Conservation (phyloP, 2,113 vertebrate species). For the Entomyzon cyanotis region DNA sequence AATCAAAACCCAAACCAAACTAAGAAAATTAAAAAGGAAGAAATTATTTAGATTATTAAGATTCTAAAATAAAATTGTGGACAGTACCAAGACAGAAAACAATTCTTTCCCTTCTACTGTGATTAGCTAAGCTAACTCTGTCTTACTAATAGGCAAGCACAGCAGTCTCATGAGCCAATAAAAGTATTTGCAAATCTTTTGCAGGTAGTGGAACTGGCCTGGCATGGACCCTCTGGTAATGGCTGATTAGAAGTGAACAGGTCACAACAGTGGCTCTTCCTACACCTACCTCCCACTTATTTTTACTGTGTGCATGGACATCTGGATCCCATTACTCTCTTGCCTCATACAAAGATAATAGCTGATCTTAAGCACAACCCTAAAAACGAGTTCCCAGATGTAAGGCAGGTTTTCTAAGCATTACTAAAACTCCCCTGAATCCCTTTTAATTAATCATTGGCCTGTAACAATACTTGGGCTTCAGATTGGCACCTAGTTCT, state of each 20-base stretch:
- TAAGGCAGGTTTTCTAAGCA: not conserved
- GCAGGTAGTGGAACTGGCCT: not conserved
- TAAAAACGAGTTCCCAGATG: not conserved
- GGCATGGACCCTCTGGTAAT: not conserved
- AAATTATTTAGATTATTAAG: not conserved
- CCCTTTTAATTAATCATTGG: not conserved
- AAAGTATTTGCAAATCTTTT: not conserved
- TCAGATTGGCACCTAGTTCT: not conserved
- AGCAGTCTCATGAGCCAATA: not conserved
- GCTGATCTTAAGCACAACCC: not conserved
- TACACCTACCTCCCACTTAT: not conserved
- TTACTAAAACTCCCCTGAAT: not conserved
- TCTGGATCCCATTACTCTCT: not conserved
- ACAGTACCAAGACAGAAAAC: not conserved
- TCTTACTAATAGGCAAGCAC: not conserved
- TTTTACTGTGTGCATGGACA: not conserved
- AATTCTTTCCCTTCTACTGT: not conserved
- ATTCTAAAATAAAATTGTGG: not conserved
- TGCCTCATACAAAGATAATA: not conserved
- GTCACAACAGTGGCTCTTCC: not conserved
- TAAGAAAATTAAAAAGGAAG: not conserved
- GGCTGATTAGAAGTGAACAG: not conserved
- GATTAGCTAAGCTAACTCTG: not conserved
- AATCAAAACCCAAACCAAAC: not conserved
- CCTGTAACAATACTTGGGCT: not conserved